Evolutionary conservation across 2,797 vertebrate genomes (phyloP), one percentile per base, ranked within the genome.

Genomic region (Pelochelys cantorii): DNA sequence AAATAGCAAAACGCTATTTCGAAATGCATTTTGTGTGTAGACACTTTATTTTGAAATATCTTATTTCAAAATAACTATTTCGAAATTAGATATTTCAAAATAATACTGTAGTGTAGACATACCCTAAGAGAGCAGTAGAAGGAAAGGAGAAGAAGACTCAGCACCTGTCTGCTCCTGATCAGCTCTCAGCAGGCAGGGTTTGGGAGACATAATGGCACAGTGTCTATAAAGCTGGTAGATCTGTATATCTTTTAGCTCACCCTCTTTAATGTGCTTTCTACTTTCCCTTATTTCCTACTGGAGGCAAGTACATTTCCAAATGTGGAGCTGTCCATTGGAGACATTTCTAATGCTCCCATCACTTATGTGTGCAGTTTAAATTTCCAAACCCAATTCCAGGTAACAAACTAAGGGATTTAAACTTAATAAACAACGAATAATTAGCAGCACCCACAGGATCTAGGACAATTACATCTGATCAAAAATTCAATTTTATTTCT

Each of bases 341-440:
- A 37, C 54, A 56, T 65, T 78, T 82, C 17, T 53, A 81, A 77
- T 42, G 31, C 78, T 62, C n/a, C n/a, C 34, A 20, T 20, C 68
- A 71, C 9, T 37, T 31, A 85, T 78, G 54, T 62, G 60, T 62
- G 60, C 60, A 31, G 60, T 1, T 1, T 15, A 10, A 18, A 57
- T 89, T 71, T 93, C 42, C 77, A 93, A 90, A 54, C 23, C 37
- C 34, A 31, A 71, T 93, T 86, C 89, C 53, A 62, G 34, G 52
- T 18, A 11, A 57, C 4, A 5, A 37, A 37, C 37, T 37, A 37
- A 37, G 37, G 37, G 37, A 37, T 4, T 37, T 37, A 4, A 37
- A 37, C 37, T 37, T 37, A 37, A 37, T 37, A 37, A 37, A 37
- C 37, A 37, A 37, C 37, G 37, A 37, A 37, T 37, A 37, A 37